A percentile compares a stretch with the other conserved stretches of the same genome.
Conservation (phyloP, 1,140 invertebrate species). For the Calycopis cecrops region DNA sequence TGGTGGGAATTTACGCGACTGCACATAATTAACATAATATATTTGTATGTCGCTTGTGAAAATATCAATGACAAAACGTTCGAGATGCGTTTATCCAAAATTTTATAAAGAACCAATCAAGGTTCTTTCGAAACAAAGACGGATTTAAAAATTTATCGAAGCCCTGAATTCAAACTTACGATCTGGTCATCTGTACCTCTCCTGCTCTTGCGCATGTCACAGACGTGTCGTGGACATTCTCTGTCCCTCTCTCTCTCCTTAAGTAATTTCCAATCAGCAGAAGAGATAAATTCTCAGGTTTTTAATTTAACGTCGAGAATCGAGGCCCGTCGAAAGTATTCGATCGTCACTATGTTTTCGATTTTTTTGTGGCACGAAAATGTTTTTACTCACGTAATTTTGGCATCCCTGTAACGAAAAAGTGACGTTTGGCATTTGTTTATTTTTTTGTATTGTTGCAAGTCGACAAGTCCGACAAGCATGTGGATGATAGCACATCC, state of each 20-base stretch:
- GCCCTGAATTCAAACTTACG: conserved; percentile 14
- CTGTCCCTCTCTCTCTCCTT: conserved; percentile 26
- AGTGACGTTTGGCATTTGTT: conserved; percentile 20
- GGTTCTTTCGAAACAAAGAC: conserved; percentile 19
- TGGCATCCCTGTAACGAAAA: neutral
- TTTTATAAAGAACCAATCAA: neutral
- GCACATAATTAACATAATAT: too few species aligned
- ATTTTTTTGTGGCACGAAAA: too few species aligned
- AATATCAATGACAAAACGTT: too few species aligned
- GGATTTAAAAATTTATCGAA: conserved; percentile 14
- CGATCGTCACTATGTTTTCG: too few species aligned
- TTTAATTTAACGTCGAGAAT: neutral
- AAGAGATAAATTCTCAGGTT: conserved; percentile 6
- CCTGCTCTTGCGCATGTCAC: conserved; percentile 26
- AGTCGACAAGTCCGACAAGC: conserved; percentile 49
- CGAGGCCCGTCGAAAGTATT: neutral
- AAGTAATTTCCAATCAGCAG: conserved; percentile 5
- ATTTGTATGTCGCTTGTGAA: too few species aligned
- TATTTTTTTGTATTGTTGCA: conserved; percentile 23
- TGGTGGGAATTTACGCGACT: too few species aligned
- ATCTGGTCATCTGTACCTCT: conserved; percentile 26
- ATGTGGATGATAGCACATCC: conserved; percentile 63
- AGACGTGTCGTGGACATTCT: conserved; percentile 12
- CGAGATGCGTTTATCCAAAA: too few species aligned
- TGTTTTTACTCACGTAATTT: too few species aligned